Conservation (phyloP, 2,113 vertebrate species). For the Sander vitreus region DNA sequence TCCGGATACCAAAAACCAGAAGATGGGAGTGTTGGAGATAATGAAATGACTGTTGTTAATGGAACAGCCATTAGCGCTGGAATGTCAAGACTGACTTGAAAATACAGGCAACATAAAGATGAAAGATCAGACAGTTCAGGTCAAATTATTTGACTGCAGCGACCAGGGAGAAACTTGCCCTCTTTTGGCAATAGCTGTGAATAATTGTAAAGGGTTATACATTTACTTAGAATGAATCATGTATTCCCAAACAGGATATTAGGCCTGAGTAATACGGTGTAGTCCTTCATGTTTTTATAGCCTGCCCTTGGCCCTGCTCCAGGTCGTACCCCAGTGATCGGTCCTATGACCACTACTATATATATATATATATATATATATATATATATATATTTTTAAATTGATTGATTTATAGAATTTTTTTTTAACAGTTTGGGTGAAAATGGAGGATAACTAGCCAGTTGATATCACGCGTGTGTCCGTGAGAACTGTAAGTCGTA, state of each 20-base stretch:
- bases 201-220: neutral
- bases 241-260: slow-evolving; percentile 8
- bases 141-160: slow-evolving; percentile 38
- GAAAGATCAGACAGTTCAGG: slow-evolving; percentile 25
- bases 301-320: neutral
- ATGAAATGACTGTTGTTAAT: slow-evolving; percentile 71
- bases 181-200: neutral
- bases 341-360: too few species aligned
- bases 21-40: slow-evolving; percentile 60
- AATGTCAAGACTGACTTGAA: slow-evolving; percentile 60
- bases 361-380: too few species aligned
- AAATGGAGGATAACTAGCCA: too few species aligned
- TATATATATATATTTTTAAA: too few species aligned
- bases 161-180: neutral
- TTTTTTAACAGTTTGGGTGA: too few species aligned
- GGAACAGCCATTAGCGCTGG: slow-evolving; percentile 54
- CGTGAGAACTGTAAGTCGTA: too few species aligned
- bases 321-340: too few species aligned
- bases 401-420: too few species aligned
- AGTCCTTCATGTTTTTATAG: neutral
- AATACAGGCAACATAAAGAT: slow-evolving; percentile 55
- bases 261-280: neutral
- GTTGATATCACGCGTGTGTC: too few species aligned
- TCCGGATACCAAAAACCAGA: slow-evolving; percentile 44
- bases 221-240: neutral